phyloP scores from a whole-genome alignment of 1,140 invertebrate genomes.

The Drosophila ambigua region DNA sequence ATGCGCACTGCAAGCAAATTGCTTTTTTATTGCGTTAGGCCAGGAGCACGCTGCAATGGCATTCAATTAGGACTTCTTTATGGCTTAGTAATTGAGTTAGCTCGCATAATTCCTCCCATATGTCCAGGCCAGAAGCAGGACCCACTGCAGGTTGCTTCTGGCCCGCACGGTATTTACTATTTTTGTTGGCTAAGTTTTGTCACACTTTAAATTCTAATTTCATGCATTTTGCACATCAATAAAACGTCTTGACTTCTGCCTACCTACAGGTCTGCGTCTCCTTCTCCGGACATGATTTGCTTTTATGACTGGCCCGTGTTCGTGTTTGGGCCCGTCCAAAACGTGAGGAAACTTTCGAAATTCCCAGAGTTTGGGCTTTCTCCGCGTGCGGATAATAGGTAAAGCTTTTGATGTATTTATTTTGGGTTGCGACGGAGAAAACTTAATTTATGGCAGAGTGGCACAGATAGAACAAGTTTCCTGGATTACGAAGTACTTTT shows the following conservation, averaged over 20 bases:
- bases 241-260: constrained; percentile 59
- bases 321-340: constrained; percentile 23
- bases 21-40: constrained; percentile 71
- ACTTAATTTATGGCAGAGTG: constrained; percentile 33
- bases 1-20: constrained; percentile 62
- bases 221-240: constrained; percentile 81
- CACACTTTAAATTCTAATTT: constrained; percentile 80
- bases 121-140: not conserved
- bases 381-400: constrained; percentile 1
- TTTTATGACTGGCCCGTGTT: constrained; percentile 60
- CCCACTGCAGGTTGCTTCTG: constrained; percentile 25
- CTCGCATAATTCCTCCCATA: constrained; percentile 35
- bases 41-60: constrained; percentile 37
- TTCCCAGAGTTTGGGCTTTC: constrained; percentile 4
- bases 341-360: constrained; percentile 69
- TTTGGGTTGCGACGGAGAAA: constrained; percentile 19
- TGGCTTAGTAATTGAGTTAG: constrained; percentile 57
- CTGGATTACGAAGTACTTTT: constrained; percentile 3
- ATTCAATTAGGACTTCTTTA: constrained; percentile 74
- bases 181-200: constrained; percentile 44
- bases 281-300: constrained; percentile 58
- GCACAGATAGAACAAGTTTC: not conserved
- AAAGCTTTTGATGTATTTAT: constrained; percentile 61
- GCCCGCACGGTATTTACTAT: not conserved
- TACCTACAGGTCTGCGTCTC: constrained; percentile 12